Percentiles rank a stretch among this genome's conserved stretches.
These are phyloP conservation scores for Gobionotothen gibberifrons DNA, from an alignment of 2,797 vertebrate genomes.

Conservation along the genomic window DNA sequence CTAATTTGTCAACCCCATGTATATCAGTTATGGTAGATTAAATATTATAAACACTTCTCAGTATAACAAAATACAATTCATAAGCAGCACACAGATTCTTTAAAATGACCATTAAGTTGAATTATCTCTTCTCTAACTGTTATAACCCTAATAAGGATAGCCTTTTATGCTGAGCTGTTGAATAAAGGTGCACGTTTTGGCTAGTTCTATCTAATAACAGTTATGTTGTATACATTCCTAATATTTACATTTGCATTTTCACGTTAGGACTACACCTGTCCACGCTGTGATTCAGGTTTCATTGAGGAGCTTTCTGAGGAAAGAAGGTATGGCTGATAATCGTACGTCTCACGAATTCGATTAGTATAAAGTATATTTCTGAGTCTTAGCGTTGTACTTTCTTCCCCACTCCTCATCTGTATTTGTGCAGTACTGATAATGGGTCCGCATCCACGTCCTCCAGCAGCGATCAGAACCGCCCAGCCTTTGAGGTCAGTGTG, in stretches of 20 bases:
- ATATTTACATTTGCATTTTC: slow-evolving; percentile 16
- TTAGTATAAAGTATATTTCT: slow-evolving; percentile 12
- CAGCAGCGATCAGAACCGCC: slow-evolving; percentile 85
- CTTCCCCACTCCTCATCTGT: slow-evolving; percentile 19
- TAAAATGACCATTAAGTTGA: not conserved
- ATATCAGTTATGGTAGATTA: not conserved
- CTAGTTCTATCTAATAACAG: not conserved
- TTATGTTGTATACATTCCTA: not conserved
- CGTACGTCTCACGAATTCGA: not conserved
- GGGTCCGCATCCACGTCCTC: slow-evolving; percentile 86
- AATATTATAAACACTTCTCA: not conserved
- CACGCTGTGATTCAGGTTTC: slow-evolving; percentile 94
- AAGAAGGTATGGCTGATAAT: slow-evolving; percentile 82
- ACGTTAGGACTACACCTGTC: slow-evolving; percentile 93
- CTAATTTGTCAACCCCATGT: not conserved
- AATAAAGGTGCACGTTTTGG: not conserved
- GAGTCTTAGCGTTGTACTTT: slow-evolving; percentile 1
- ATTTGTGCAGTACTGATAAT: slow-evolving; percentile 85
- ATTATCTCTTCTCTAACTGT: not conserved
- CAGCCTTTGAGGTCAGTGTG: slow-evolving; percentile 88
- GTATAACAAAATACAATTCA: not conserved
- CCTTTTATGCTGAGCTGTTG: not conserved
- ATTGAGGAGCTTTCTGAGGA: slow-evolving; percentile 94
- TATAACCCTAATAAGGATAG: not conserved
- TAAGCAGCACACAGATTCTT: not conserved